Evolutionary conservation across 2,888 invertebrate species (phyloP).

Genomic region (Platycnemis pennipes): DNA sequence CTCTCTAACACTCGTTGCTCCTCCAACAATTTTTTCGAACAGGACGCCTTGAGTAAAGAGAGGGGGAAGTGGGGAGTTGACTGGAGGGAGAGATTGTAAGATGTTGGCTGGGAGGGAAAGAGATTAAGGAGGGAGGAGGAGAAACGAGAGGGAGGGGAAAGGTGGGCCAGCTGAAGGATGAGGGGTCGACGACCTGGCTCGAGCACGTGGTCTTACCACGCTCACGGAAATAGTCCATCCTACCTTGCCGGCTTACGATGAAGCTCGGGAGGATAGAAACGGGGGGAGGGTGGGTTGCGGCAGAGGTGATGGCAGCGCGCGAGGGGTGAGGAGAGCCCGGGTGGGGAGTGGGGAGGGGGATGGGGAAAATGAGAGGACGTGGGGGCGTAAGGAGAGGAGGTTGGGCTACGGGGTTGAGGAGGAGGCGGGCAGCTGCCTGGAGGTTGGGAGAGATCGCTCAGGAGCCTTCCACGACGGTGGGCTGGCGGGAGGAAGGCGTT

Average conservation of each 20-base stretch:
- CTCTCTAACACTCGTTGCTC: not conserved
- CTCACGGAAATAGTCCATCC: slow-evolving; percentile 66
- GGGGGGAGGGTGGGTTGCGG: slow-evolving; percentile 19
- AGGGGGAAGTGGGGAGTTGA: not conserved
- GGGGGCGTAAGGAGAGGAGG: not conserved
- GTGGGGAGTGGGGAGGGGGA: slow-evolving; percentile 18
- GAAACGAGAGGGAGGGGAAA: slow-evolving; percentile 39
- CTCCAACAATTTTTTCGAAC: slow-evolving; percentile 54
- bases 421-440: not conserved
- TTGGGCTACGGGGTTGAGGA: not conserved
- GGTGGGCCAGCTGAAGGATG: slow-evolving; percentile 67
- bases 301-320: not conserved
- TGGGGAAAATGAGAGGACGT: slow-evolving; percentile 44
- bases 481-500: not conserved
- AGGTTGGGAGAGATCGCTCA: not conserved
- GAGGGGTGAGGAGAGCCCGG: slow-evolving; percentile 1
- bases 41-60: slow-evolving; percentile 28
- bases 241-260: slow-evolving; percentile 64
- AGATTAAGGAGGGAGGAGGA: slow-evolving; percentile 35
- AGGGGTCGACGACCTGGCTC: slow-evolving; percentile 55
- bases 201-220: slow-evolving; percentile 62
- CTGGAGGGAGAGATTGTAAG: slow-evolving; percentile 9
- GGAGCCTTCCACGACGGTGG: not conserved
- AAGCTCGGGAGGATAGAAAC: slow-evolving; percentile 38
- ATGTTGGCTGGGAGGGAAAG: slow-evolving; percentile 12